Base-by-base conservation (phyloP, 2,888 invertebrate species). In the Epinotia nisella region DNA sequence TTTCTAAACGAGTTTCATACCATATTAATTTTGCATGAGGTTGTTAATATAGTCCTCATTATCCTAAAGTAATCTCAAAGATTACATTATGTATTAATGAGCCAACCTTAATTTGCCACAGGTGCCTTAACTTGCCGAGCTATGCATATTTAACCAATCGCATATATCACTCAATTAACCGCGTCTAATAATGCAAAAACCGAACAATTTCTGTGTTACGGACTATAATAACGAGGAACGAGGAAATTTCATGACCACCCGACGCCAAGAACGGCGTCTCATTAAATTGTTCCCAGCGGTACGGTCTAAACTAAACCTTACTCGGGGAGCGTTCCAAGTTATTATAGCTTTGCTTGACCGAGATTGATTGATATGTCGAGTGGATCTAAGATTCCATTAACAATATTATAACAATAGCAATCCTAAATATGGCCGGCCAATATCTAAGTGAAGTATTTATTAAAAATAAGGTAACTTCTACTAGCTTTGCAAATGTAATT, bases 251-350 rank as follows among this genome's bases (percentile, higher is more conserved):
- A 79, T 78, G 79, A 77, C 76, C 69, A 74, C 70, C 75, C 74
- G 75, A 77, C 71, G 75, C 72, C 67, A 71, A 61, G 76, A 75
- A 71, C 76, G 78, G 75, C 75, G 76, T 79, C 78, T 78, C 77
- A 79, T 79, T 81, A 80, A 81, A 83, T 83, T 82, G 82, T 82
- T 83, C 82, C 79, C 77, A 76, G 75, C 75, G 78, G 78, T 75
- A 61, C 70, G 55, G 45, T 51, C 60, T 69, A 60, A 68, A 45
- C 60, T 69, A 60, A 68, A 45, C 61, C 70, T 39, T 24, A 35
- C 55, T 39, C 49, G 15, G 24, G 45, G 24, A 55, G 35, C 7
- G 35, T 9, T 41, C 56, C 62, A 62, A 70, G 78, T 78, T 77
- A 77, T 77, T 79, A 78, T 79, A 75, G 73, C 73, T 76, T 75